Evolutionary conservation across 2,113 vertebrate species (phyloP).

Genomic region (Alligator sinensis): DNA sequence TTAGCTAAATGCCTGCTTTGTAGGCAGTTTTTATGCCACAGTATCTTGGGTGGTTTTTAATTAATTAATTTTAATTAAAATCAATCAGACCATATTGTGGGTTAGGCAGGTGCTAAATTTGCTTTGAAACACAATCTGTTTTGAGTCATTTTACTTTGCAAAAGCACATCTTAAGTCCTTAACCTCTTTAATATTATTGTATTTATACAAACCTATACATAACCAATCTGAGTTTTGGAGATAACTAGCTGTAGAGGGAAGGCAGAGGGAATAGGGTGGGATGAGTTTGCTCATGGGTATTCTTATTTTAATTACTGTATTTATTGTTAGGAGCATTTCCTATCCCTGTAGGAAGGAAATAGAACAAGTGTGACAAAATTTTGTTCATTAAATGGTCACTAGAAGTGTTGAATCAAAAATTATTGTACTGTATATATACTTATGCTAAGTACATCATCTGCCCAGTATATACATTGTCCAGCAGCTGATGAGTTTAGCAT

Average conservation of each 20-base stretch:
- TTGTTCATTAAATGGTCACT: background rate
- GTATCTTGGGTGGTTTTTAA: background rate
- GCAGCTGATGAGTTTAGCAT: background rate
- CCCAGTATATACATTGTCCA: background rate
- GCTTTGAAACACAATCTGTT: background rate
- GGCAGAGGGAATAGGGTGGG: background rate
- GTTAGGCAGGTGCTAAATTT: background rate
- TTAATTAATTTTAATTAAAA: background rate
- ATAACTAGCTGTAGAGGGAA: accelerated
- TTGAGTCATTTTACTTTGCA: background rate
- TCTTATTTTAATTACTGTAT: background rate
- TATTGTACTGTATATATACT: background rate
- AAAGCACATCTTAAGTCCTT: background rate
- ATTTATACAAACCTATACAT: background rate
- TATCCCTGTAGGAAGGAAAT: background rate
- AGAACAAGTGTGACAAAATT: background rate
- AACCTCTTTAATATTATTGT: background rate
- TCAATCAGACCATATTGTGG: background rate
- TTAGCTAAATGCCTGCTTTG: background rate
- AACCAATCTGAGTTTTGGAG: background rate
- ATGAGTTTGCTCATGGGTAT: accelerated
- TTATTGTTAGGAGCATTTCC: background rate
- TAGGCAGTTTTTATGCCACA: background rate
- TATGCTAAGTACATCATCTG: background rate
- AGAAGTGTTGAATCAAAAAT: background rate